These are phyloP conservation scores for Laodelphax striatellus DNA, from an alignment of 1,140 invertebrate species.

Conservation along the genomic window DNA sequence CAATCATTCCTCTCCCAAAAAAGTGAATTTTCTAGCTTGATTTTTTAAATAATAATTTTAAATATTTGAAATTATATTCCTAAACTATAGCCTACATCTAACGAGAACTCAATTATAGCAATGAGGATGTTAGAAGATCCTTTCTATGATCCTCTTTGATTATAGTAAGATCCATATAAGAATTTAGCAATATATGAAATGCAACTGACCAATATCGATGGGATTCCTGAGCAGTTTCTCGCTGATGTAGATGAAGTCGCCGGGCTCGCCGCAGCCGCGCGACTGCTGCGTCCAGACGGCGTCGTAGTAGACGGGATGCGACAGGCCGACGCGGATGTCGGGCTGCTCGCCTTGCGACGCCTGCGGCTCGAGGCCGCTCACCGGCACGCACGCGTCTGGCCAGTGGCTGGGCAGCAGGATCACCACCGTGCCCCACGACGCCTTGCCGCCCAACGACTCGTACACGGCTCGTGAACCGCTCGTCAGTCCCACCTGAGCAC, in stretches of 20 bases:
- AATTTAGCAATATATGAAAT: neutral
- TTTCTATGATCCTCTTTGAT: too few species aligned
- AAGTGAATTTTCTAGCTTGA: too few species aligned
- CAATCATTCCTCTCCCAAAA: too few species aligned
- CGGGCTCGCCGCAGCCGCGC: slow-evolving; percentile 40
- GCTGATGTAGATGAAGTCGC: slow-evolving; percentile 44
- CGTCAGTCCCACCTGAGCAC: slow-evolving; percentile 34
- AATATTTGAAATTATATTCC: too few species aligned
- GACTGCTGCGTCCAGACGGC: slow-evolving; percentile 45
- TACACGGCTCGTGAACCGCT: slow-evolving; percentile 38
- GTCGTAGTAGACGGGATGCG: slow-evolving; percentile 39
- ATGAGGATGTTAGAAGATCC: too few species aligned
- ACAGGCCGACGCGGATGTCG: slow-evolving; percentile 37
- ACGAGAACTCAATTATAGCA: too few species aligned
- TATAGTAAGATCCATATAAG: too few species aligned
- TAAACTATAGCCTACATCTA: too few species aligned
- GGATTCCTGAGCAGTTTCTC: slow-evolving; percentile 27
- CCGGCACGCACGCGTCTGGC: slow-evolving; percentile 35
- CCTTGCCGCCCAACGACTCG: slow-evolving; percentile 39
- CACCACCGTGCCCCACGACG: slow-evolving; percentile 37
- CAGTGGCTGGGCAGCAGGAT: slow-evolving; percentile 41
- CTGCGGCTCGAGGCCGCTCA: slow-evolving; percentile 22
- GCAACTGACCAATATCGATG: slow-evolving; percentile 28
- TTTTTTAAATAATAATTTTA: too few species aligned
- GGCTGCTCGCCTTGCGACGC: slow-evolving; percentile 33